Evolutionary conservation across 2,888 invertebrate genomes (phyloP).

Genomic region (Orthonevra nobilis): DNA sequence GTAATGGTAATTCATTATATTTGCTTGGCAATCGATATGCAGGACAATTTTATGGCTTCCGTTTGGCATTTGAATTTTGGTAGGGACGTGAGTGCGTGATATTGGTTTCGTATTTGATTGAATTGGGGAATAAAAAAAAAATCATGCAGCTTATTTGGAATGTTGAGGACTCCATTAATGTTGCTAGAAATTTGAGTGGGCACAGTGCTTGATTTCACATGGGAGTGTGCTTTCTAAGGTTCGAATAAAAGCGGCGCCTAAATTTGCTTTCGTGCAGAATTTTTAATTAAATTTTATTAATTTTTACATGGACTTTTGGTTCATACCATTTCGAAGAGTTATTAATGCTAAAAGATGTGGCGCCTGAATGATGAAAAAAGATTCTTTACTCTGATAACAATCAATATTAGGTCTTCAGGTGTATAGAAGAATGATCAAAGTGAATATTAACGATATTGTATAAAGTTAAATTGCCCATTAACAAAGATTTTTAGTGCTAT

Average conservation of each 20-base stretch:
- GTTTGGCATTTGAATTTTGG: constrained; percentile 57
- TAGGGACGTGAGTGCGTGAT: constrained; percentile 55
- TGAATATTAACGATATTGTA: too few relatives aligned
- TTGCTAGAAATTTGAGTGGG: constrained; percentile 8
- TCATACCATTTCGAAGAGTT: constrained; percentile 15
- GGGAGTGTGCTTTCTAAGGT: neutral
- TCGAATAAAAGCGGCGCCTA: constrained; percentile 23
- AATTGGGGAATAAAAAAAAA: constrained; percentile 30
- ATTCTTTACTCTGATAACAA: constrained; percentile 20
- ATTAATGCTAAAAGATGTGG: constrained; percentile 14
- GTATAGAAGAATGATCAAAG: too few relatives aligned
- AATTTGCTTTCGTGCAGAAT: constrained; percentile 32
- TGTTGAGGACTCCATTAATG: constrained; percentile 1
- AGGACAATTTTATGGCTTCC: constrained; percentile 66
- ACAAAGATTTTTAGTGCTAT: too few relatives aligned
- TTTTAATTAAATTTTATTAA: constrained; percentile 17
- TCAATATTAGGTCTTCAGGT: too few relatives aligned
- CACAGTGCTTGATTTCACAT: too few relatives aligned
- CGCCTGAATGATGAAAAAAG: constrained; percentile 17
- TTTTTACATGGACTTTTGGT: constrained; percentile 29
- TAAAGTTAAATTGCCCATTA: too few relatives aligned
- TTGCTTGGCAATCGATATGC: constrained; percentile 48
- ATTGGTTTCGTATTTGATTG: neutral
- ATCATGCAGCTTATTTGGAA: too few relatives aligned
- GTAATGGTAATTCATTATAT: constrained; percentile 58